Evolutionary conservation across 2,113 vertebrate species (phyloP).

Genomic region (Entelurus aequoreus): DNA sequence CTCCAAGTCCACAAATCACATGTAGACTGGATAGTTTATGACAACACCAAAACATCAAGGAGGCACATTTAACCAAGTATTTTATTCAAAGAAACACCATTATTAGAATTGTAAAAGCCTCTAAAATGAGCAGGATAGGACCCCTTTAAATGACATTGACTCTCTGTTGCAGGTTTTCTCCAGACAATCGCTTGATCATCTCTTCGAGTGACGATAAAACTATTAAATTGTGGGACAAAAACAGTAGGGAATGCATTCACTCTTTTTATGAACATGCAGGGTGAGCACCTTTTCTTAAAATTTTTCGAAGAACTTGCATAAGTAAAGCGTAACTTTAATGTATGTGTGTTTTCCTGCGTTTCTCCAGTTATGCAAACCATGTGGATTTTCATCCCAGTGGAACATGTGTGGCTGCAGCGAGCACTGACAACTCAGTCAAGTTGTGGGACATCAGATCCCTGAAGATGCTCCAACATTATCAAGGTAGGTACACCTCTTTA

Average conservation of each 20-base stretch:
- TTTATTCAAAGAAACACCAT: too few species aligned
- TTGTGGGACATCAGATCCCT: constrained; percentile 92
- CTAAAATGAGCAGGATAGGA: too few species aligned
- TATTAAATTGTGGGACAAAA: constrained; percentile 94
- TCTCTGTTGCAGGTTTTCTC: constrained; percentile 81
- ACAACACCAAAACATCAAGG: too few species aligned
- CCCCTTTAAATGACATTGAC: background rate
- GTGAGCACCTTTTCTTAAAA: constrained; percentile 68
- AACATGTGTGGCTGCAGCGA: constrained; percentile 82
- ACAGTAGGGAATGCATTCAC: constrained; percentile 88
- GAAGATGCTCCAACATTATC: constrained; percentile 91
- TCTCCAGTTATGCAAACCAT: constrained; percentile 79
- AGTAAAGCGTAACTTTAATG: background rate
- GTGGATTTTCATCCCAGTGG: constrained; percentile 94
- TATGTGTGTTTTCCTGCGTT: background rate
- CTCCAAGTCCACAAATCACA: too few species aligned
- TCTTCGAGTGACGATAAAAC: constrained; percentile 95
- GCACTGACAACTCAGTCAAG: constrained; percentile 89
- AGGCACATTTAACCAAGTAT: too few species aligned
- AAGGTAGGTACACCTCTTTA: constrained; percentile 67
- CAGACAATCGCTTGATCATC: constrained; percentile 87
- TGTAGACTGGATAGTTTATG: too few species aligned
- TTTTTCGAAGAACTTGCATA: background rate
- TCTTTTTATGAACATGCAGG: constrained; percentile 90
- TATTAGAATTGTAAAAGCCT: too few species aligned